phyloP scores from a whole-genome alignment of 2,113 vertebrate genomes.

The Ptilorrhoa leucosticta region DNA sequence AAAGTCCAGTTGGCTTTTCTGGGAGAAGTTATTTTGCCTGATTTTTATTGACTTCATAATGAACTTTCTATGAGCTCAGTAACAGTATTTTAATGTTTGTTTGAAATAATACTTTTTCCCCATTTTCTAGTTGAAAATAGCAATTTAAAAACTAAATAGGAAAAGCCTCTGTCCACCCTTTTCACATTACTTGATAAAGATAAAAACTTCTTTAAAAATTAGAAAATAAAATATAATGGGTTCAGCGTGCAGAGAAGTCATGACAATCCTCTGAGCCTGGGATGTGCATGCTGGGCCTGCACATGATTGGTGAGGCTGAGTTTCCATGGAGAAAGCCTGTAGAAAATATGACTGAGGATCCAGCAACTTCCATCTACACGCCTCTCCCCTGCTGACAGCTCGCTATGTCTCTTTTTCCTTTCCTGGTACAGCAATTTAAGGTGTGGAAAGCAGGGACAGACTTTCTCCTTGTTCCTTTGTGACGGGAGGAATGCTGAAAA shows the following conservation, averaged over 20 bases:
- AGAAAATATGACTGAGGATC: background rate
- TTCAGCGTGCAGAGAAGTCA: background rate
- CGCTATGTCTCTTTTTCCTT: background rate
- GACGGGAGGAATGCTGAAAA: background rate
- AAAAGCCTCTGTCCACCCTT: background rate
- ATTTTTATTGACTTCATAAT: background rate
- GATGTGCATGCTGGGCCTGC: background rate
- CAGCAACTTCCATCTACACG: accelerated
- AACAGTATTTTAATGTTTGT: background rate
- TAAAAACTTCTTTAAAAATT: background rate
- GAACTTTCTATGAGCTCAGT: background rate
- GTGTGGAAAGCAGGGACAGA: background rate
- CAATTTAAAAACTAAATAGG: background rate
- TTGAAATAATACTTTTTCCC: background rate
- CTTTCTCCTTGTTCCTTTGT: background rate
- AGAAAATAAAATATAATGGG: background rate
- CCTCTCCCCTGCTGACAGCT: background rate
- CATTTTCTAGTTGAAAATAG: background rate
- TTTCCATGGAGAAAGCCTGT: background rate
- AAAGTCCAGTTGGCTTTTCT: background rate
- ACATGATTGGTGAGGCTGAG: background rate
- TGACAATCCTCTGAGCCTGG: background rate
- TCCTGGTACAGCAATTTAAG: background rate
- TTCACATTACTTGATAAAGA: background rate
- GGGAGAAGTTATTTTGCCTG: background rate